phyloP scores from a whole-genome alignment of 2,888 invertebrate species.

The Ophion slaviceki region DNA sequence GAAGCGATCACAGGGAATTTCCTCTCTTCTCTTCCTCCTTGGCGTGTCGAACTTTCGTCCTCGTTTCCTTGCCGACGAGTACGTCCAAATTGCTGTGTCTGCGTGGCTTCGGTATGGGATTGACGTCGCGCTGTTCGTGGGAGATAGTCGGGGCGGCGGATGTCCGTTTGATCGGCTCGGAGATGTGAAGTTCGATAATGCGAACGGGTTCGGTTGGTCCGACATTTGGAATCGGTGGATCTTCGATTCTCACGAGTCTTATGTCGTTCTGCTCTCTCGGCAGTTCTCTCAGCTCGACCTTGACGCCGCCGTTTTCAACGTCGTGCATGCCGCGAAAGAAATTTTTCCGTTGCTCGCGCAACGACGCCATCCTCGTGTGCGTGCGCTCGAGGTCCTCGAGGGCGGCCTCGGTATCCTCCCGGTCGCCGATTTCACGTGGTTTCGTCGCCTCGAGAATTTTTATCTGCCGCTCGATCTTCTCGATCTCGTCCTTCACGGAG shows the following conservation, averaged over 20 bases:
- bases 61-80: slow-evolving; percentile 45
- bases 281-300: slow-evolving; percentile 76
- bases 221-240: slow-evolving; percentile 70
- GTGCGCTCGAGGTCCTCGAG: slow-evolving; percentile 49
- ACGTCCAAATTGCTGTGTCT: slow-evolving; percentile 80
- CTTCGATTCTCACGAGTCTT: slow-evolving; percentile 76
- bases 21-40: slow-evolving; percentile 67
- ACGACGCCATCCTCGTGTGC: slow-evolving; percentile 69
- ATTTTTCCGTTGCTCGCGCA: slow-evolving; percentile 75
- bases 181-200: slow-evolving; percentile 85
- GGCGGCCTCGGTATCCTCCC: slow-evolving; percentile 39
- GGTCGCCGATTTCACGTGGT: slow-evolving; percentile 52
- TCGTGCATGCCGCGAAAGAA: slow-evolving; percentile 77
- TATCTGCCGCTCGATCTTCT: slow-evolving; percentile 80
- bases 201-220: slow-evolving; percentile 75
- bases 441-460: slow-evolving; percentile 75
- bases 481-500: slow-evolving; percentile 80
- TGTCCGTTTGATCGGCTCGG: slow-evolving; percentile 83
- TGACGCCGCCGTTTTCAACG: slow-evolving; percentile 69
- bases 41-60: slow-evolving; percentile 28
- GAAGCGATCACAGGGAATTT: slow-evolving; percentile 70
- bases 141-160: slow-evolving; percentile 70
- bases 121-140: slow-evolving; percentile 67
- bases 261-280: slow-evolving; percentile 78
- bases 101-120: slow-evolving; percentile 86